These are phyloP conservation scores for Narcine bancroftii DNA, from an alignment of 2,113 vertebrate genomes.

Conservation along the genomic window DNA sequence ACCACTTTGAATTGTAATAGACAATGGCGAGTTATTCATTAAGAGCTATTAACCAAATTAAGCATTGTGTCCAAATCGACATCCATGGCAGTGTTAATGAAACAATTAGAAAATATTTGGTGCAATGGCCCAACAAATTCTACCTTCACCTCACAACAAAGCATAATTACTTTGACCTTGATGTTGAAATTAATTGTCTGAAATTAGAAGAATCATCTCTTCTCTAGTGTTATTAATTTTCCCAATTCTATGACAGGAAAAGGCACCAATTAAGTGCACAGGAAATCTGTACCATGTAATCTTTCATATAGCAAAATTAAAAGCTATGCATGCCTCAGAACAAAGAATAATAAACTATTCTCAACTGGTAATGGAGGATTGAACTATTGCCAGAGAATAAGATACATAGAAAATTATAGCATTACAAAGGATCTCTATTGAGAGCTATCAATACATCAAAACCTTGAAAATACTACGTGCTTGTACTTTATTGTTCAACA, in stretches of 20 bases:
- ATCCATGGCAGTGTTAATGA: neutral
- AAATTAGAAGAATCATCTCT: neutral
- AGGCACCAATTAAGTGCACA: no score
- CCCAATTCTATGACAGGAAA: no score
- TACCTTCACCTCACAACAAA: neutral
- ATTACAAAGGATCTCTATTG: neutral
- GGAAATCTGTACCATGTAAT: neutral
- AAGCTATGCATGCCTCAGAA: neutral
- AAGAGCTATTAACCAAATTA: no score
- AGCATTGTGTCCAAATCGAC: no score
- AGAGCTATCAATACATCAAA: neutral
- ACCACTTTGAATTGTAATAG: no score
- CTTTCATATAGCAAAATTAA: neutral
- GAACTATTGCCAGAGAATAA: neutral
- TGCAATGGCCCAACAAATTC: neutral
- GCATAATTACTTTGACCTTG: neutral
- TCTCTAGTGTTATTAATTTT: neutral
- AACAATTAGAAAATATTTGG: neutral
- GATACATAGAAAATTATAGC: neutral
- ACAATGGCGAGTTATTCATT: no score
- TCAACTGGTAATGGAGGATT: neutral
- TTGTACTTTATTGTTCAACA: neutral
- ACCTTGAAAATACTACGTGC: neutral
- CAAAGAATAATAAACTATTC: neutral
- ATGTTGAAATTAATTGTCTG: neutral